These are phyloP conservation scores for Erythrolamprus reginae DNA, from an alignment of 2,113 vertebrate genomes.

Conservation along the genomic window DNA sequence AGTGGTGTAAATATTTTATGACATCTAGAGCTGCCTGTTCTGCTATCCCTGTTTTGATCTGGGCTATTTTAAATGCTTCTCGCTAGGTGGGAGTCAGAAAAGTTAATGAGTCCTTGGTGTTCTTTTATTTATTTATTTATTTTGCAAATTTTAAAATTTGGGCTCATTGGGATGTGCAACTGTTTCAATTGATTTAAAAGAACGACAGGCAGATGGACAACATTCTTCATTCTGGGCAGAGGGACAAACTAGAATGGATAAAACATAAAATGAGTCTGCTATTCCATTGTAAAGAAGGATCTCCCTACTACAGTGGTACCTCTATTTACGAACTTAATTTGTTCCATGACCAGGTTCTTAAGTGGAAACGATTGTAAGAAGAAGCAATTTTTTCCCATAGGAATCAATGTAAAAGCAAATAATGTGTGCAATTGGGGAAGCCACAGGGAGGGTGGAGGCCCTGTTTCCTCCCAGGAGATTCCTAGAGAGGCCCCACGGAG, in stretches of 20 bases:
- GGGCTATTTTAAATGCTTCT: not conserved
- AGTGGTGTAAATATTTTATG: not conserved
- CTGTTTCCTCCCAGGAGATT: too few species aligned
- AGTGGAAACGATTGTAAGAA: too few species aligned
- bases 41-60: not conserved
- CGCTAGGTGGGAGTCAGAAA: not conserved
- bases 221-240: not conserved
- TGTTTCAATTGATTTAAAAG: slow-evolving; percentile 21
- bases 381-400: too few species aligned
- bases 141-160: not conserved
- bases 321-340: too few species aligned
- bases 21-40: not conserved
- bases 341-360: too few species aligned
- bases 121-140: too few species aligned
- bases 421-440: too few species aligned
- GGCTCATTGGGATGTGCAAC: not conserved
- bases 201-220: not conserved
- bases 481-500: too few species aligned
- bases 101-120: not conserved
- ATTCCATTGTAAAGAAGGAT: slow-evolving; percentile 2
- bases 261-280: slow-evolving; percentile 11
- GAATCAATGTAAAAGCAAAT: too few species aligned
- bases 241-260: not conserved
- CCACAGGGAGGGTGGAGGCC: too few species aligned
- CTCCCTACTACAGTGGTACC: too few species aligned